phyloP scores from a whole-genome alignment of 2,113 vertebrate genomes.

The Arenaria interpres region DNA sequence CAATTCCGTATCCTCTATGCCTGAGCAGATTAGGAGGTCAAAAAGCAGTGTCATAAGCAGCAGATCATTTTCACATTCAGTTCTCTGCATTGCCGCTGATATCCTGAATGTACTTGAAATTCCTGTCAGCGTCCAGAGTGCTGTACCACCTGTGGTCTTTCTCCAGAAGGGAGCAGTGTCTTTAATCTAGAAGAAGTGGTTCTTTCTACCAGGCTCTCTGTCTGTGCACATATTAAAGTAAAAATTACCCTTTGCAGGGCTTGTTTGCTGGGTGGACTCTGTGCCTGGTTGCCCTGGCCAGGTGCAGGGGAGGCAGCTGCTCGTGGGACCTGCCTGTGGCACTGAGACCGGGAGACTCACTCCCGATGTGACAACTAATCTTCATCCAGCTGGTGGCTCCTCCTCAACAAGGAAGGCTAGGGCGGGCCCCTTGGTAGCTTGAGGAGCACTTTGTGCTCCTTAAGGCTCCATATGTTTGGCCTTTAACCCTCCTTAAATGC shows the following conservation, averaged over 20 bases:
- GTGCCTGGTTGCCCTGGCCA: background rate
- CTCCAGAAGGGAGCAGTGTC: background rate
- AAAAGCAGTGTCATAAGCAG: background rate
- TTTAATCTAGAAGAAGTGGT: background rate
- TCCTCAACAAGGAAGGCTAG: slow-evolving; percentile 35
- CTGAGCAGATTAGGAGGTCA: background rate
- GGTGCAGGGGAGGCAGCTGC: slow-evolving; percentile 19
- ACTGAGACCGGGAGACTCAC: background rate
- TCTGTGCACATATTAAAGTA: background rate
- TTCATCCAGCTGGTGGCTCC: slow-evolving; percentile 54
- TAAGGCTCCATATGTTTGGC: slow-evolving; percentile 39
- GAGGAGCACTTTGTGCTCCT: background rate
- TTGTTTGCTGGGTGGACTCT: background rate
- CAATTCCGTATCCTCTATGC: background rate
- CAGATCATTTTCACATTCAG: background rate
- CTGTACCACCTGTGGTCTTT: rapidly evolving
- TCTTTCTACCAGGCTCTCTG: background rate
- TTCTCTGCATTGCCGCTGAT: background rate
- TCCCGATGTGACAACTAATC: slow-evolving; percentile 44
- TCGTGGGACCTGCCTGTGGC: background rate
- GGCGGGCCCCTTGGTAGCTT: background rate
- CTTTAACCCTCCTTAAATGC: slow-evolving; percentile 22
- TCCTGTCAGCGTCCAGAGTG: background rate
- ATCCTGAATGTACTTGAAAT: background rate
- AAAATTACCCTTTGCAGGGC: background rate